Evolutionary conservation across 30 jellyfish, hydroid and myxozoan genomes (phyloP).

Genomic region (Hydra vulgaris): DNA sequence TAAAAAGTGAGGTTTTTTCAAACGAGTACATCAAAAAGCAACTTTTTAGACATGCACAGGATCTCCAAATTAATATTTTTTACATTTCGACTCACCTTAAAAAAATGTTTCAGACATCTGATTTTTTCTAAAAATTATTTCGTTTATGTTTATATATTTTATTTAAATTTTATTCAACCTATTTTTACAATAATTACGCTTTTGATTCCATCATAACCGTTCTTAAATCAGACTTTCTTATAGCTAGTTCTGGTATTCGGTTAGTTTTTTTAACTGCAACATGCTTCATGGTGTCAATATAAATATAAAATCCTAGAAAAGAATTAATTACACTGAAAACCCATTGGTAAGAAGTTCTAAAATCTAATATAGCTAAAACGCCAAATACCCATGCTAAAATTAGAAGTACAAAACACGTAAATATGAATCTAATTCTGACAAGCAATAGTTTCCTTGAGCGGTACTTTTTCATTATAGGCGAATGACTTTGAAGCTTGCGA

Average conservation of each 20-base stretch:
- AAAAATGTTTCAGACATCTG: no score
- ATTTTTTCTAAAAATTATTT: no score
- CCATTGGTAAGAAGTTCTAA: not conserved
- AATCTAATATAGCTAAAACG: not conserved
- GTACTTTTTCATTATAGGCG: not conserved
- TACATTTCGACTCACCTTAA: no score
- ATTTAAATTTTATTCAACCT: no score
- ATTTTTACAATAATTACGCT: no score
- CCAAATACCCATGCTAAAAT: not conserved
- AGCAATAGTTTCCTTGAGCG: not conserved
- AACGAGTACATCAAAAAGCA: no score
- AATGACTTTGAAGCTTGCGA: not conserved
- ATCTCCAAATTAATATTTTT: no score
- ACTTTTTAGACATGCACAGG: no score
- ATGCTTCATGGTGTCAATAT: not conserved
- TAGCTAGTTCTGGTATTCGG: not conserved
- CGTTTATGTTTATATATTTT: no score
- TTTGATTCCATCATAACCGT: not conserved
- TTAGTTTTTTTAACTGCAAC: not conserved
- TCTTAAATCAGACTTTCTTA: not conserved
- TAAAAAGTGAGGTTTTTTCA: no score
- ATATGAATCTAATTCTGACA: not conserved
- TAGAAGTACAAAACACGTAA: not conserved
- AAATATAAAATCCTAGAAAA: not conserved
- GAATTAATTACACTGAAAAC: not conserved